Conservation (phyloP, 2,888 invertebrate genomes). For the Temnothorax ravouxi region DNA sequence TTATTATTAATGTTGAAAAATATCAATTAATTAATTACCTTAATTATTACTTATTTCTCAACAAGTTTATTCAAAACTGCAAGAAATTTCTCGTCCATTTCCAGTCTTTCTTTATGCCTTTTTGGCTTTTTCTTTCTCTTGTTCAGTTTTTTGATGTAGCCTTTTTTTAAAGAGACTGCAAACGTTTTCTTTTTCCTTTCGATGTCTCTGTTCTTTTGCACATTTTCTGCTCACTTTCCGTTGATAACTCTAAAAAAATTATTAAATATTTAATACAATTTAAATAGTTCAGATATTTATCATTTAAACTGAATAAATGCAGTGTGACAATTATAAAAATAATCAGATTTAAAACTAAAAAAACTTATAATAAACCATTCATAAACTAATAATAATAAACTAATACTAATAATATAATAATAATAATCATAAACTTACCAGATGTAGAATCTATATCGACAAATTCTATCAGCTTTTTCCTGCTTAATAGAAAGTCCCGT, state of each 20-base stretch:
- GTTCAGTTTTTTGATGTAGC: neutral
- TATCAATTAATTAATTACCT: too few species aligned
- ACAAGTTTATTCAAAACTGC: neutral
- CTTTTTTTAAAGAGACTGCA: neutral
- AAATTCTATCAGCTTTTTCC: neutral
- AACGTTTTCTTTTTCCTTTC: neutral
- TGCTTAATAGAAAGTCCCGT: neutral
- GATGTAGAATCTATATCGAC: neutral
- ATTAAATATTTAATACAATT: neutral
- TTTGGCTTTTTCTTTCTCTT: neutral
- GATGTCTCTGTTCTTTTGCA: neutral
- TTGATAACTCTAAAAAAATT: neutral
- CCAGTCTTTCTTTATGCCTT: slow-evolving; percentile 1
- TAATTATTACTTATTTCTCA: neutral
- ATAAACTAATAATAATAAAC: too few species aligned
- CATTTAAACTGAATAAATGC: neutral
- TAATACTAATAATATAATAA: too few species aligned
- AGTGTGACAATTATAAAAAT: neutral
- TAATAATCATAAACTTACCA: slow-evolving; percentile 4
- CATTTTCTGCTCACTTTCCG: neutral
- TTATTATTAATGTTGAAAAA: too few species aligned
- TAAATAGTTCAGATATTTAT: neutral
- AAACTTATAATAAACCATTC: too few species aligned
- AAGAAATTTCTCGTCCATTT: neutral
- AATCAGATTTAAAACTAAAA: neutral